phyloP scores from a whole-genome alignment of 2,797 vertebrate species.

The Bucorvus abyssinicus region DNA sequence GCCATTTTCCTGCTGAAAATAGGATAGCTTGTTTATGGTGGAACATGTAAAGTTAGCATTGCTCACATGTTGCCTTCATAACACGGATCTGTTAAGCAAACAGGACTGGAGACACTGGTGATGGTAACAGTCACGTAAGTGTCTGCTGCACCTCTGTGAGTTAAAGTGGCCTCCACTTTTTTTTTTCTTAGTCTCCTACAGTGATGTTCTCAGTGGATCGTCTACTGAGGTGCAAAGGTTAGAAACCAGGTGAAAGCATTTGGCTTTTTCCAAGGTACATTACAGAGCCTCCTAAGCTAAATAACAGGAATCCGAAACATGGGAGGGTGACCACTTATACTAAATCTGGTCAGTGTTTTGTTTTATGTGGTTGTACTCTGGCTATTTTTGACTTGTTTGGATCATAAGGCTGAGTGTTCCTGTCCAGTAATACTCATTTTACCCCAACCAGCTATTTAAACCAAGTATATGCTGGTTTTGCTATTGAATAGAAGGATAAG shows the following conservation, averaged over 20 bases:
- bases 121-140: not conserved
- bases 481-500: constrained; percentile 80
- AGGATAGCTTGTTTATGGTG: not conserved
- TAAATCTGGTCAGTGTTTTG: constrained; percentile 74
- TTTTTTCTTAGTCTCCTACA: not conserved
- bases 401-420: constrained; percentile 73
- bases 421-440: constrained; percentile 74
- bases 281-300: constrained; percentile 39
- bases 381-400: constrained; percentile 87
- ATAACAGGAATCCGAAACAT: constrained; percentile 74
- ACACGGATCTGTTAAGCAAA: not conserved
- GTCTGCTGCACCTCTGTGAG: constrained; percentile 6
- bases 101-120: not conserved
- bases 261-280: constrained; percentile 46
- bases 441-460: constrained; percentile 83
- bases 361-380: constrained; percentile 80
- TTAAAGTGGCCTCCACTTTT: not conserved
- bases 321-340: constrained; percentile 77
- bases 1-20: constrained; percentile 14
- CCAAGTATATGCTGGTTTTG: constrained; percentile 84
- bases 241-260: not conserved
- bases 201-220: constrained; percentile 34
- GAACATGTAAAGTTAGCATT: not conserved
- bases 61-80: not conserved
- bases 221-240: constrained; percentile 40